These are phyloP conservation scores for Eupithecia pulchellata DNA, from an alignment of 2,888 invertebrate species.

Conservation along the genomic window DNA sequence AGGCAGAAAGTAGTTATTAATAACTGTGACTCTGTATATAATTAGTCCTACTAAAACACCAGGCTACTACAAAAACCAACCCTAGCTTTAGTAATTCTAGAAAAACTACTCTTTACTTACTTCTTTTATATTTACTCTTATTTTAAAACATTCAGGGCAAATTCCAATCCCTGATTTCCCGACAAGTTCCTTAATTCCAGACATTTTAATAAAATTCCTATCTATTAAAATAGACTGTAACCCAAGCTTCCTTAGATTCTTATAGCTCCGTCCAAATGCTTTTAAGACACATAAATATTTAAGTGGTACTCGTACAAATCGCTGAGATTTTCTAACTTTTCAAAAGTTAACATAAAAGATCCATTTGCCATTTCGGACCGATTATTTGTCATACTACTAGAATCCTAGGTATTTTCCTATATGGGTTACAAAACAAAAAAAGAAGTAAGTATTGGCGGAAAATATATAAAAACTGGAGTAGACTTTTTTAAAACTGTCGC, in stretches of 20 bases:
- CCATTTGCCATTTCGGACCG: slow-evolving; percentile 37
- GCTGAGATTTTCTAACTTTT: slow-evolving; percentile 18
- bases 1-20: background rate
- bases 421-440: no score
- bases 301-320: slow-evolving; percentile 9
- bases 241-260: background rate
- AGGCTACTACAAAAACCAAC: background rate
- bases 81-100: background rate
- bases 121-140: background rate
- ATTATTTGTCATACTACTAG: background rate
- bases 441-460: no score
- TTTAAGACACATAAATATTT: slow-evolving; percentile 24
- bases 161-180: background rate
- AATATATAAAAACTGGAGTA: no score
- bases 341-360: slow-evolving; percentile 44
- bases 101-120: background rate
- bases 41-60: background rate
- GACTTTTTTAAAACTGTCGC: no score
- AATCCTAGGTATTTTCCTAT: background rate
- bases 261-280: slow-evolving; percentile 5
- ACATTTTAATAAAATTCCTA: background rate
- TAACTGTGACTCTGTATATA: background rate
- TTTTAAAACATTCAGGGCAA: background rate
- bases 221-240: background rate
- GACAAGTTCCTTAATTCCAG: background rate